phyloP scores from a whole-genome alignment of 2,797 vertebrate genomes.

The Falco columbarius region DNA sequence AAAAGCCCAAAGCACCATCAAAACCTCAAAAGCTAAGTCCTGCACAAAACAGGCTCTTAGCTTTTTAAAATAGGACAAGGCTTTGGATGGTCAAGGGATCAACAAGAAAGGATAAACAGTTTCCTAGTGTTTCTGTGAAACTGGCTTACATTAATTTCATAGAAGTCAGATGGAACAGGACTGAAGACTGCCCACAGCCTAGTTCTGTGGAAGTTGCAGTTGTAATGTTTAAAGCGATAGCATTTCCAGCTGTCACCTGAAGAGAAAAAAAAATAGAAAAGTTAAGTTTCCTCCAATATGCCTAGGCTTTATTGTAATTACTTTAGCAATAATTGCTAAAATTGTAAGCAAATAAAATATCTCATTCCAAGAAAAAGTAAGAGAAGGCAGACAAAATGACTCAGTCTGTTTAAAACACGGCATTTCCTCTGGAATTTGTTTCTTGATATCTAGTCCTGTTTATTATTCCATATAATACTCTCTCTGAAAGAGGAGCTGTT shows the following conservation, averaged over 20 bases:
- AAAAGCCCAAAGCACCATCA: not conserved
- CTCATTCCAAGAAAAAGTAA: not conserved
- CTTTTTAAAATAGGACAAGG: not conserved
- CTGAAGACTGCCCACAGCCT: not conserved
- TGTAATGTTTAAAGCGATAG: not conserved
- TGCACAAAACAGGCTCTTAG: not conserved
- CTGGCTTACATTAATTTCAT: not conserved
- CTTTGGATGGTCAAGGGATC: not conserved
- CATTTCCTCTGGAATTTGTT: constrained; percentile 43
- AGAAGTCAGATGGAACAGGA: not conserved
- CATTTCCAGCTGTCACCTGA: not conserved
- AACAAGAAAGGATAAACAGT: not conserved
- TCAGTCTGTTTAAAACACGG: constrained; percentile 6
- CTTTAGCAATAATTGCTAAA: not conserved
- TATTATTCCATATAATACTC: constrained; percentile 41
- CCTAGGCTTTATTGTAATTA: not conserved
- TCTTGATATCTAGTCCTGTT: constrained; percentile 43
- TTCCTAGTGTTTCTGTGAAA: not conserved
- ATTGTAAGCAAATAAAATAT: constrained; percentile 31
- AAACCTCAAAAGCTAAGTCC: not conserved
- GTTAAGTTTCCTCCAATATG: not conserved
- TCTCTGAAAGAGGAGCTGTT: constrained; percentile 22
- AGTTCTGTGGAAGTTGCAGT: not conserved
- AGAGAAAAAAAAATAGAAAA: not conserved
- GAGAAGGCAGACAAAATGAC: constrained; percentile 14